Percentiles rank a stretch among this genome's conserved stretches.
Conservation (phyloP, 2,113 vertebrate species). For the Alexandromys fortis region DNA sequence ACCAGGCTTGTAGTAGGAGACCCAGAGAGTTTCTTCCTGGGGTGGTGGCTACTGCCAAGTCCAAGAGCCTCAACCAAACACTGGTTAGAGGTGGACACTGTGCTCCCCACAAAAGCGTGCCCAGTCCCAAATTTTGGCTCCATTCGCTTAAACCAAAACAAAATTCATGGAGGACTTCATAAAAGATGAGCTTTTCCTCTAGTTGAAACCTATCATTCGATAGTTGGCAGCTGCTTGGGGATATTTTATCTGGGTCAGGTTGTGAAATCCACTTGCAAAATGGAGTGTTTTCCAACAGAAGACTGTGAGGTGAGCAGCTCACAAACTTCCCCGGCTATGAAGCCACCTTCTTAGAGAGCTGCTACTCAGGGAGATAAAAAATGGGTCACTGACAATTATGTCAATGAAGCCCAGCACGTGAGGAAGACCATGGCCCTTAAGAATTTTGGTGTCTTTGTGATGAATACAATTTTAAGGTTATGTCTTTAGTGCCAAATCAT, state of each 20-base stretch:
- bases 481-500: not conserved
- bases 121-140: not conserved
- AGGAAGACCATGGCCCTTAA: not conserved
- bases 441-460: not conserved
- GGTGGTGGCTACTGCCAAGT: not conserved
- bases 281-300: slow-evolving; percentile 44
- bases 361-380: slow-evolving; percentile 69
- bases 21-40: not conserved
- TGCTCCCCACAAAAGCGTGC: not conserved
- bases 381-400: slow-evolving; percentile 39
- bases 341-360: slow-evolving; percentile 12
- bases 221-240: not conserved
- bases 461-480: not conserved
- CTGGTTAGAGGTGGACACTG: not conserved
- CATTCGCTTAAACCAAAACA: not conserved
- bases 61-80: not conserved
- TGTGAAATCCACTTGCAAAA: slow-evolving; percentile 75
- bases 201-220: not conserved
- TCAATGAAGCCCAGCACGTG: slow-evolving; percentile 18
- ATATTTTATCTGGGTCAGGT: slow-evolving; percentile 37
- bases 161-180: not conserved
- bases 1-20: not conserved
- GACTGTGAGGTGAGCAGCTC: not conserved
- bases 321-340: not conserved
- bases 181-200: not conserved